These are phyloP conservation scores for Erpetoichthys calabaricus DNA, from an alignment of 2,797 vertebrate genomes.

Conservation along the genomic window DNA sequence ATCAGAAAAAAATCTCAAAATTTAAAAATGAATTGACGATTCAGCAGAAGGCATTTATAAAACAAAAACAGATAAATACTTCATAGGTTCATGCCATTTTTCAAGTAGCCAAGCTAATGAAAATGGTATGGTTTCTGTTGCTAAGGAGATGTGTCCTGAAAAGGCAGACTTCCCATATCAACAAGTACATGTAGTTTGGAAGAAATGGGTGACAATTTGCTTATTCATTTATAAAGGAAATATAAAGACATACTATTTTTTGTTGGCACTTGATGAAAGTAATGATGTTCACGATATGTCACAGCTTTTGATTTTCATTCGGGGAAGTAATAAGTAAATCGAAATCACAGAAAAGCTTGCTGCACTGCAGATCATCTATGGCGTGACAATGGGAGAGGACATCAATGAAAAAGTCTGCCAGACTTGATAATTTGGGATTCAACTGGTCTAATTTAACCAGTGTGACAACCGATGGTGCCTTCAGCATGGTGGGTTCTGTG, in stretches of 20 bases:
- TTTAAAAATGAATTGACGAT: not conserved
- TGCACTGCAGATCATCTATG: constrained; percentile 23
- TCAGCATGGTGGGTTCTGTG: constrained; percentile 15
- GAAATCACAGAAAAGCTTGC: constrained; percentile 24
- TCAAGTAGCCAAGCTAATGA: constrained; percentile 8
- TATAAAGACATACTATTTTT: constrained; percentile 18
- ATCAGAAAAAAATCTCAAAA: no score
- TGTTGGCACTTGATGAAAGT: constrained; percentile 24
- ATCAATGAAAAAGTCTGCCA: constrained; percentile 18
- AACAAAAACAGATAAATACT: constrained; percentile 14
- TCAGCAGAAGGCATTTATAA: constrained; percentile 12
- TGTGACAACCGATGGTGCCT: constrained; percentile 17
- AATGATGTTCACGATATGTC: constrained; percentile 24
- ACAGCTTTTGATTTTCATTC: constrained; percentile 23
- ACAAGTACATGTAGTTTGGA: constrained; percentile 19
- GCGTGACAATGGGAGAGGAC: constrained; percentile 20
- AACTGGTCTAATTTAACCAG: constrained; percentile 22
- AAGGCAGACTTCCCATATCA: constrained; percentile 18
- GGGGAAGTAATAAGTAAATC: constrained; percentile 22
- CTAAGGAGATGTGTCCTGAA: constrained; percentile 17
- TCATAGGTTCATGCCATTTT: not conserved
- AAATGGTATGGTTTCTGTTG: constrained; percentile 9
- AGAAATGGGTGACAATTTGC: constrained; percentile 21
- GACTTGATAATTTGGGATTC: constrained; percentile 20
- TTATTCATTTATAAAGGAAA: constrained; percentile 22